Conservation (phyloP, 37 sponge, comb jelly and placozoan genomes). For the Agelas oroides region DNA sequence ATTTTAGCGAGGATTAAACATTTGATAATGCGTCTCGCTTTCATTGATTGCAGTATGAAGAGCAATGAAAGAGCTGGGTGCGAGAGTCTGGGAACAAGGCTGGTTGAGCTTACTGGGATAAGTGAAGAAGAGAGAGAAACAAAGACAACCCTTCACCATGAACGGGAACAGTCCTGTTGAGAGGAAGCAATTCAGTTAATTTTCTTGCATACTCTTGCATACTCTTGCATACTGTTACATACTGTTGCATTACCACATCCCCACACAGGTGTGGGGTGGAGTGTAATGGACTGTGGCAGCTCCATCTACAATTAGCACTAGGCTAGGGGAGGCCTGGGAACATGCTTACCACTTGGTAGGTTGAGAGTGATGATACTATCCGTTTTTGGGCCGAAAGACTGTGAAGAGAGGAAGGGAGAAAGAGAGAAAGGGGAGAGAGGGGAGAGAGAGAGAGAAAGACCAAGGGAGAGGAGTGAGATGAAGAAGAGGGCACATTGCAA, state of each 20-base stretch:
- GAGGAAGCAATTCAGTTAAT: too few relatives aligned
- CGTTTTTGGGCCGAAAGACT: conserved; percentile 89
- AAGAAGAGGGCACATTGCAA: too few relatives aligned
- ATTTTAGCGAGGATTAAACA: too few relatives aligned
- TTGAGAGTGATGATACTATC: conserved; percentile 90
- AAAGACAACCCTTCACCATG: conserved; percentile 89
- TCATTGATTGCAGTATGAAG: too few relatives aligned
- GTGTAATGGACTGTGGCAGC: not conserved
- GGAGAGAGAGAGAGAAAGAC: not conserved
- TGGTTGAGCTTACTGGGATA: conserved; percentile 78
- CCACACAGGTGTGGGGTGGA: not conserved
- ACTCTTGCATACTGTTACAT: too few relatives aligned
- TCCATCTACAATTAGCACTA: not conserved
- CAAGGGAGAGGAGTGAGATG: not conserved
- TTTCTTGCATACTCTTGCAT: too few relatives aligned
- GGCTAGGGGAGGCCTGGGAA: too few relatives aligned
- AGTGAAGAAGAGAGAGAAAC: conserved; percentile 94
- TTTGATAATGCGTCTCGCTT: too few relatives aligned
- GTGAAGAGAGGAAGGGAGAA: not conserved
- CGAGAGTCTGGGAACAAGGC: too few relatives aligned
- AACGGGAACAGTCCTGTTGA: conserved; percentile 74
- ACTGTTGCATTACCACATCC: too few relatives aligned
- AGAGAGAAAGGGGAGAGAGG: not conserved
- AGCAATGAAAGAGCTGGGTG: not conserved
- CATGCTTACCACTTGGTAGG: conserved; percentile 80